Evolutionary conservation across 2,113 vertebrate species (phyloP), one percentile per base, ranked within the genome.

Genomic region (Falcunculus frontatus): DNA sequence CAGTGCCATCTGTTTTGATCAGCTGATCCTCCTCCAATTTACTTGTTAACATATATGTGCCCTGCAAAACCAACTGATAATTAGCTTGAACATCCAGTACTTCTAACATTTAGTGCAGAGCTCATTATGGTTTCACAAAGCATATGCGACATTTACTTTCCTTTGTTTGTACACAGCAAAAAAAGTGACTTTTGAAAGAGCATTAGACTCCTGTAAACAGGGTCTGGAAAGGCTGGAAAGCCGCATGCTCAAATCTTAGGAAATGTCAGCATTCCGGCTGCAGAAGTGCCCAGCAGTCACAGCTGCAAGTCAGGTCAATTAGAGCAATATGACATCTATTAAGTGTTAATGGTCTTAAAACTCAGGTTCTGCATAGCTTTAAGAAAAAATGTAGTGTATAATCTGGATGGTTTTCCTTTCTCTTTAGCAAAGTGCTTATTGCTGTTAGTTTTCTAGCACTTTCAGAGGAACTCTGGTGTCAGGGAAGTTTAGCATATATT

Each of bases 121-220:
- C 79, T 95, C 55, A 55, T 93, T 88, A 90, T 27, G 26, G 3
- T 92, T 96, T 93, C 86, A 84, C 33, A 90, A 93, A 93, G 60
- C 27, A 14, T 81, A 78, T 67, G 22, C 89, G 95, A 92, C 94
- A 93, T 96, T 96, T 93, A 55, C 59, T 93, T 94, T 90, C 46
- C 35, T 93, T 89, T 92, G 79, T 86, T 95, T 90, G 59, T 67
- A 80, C 35, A 80, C 30, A 86, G 76, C 4, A 65, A 91, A 89
- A 60, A 73, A 70, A 59, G 32, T 30, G 46, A 65, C 55, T 93
- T 92, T 74, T 62, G 53, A 75, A 91, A 86, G 53, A 77, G 32
- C 21, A 2, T 32, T 42, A 80, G 68, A 62, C 59, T 72, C 41
- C 33, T 1, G 9, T 59, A 90, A 92, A 87, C 63, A 86, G 26